A percentile compares a stretch with the other conserved stretches of the same genome.
phyloP scores from a whole-genome alignment of 53 echinoderm and acorn worm genomes.

The Luidia sarsii region DNA sequence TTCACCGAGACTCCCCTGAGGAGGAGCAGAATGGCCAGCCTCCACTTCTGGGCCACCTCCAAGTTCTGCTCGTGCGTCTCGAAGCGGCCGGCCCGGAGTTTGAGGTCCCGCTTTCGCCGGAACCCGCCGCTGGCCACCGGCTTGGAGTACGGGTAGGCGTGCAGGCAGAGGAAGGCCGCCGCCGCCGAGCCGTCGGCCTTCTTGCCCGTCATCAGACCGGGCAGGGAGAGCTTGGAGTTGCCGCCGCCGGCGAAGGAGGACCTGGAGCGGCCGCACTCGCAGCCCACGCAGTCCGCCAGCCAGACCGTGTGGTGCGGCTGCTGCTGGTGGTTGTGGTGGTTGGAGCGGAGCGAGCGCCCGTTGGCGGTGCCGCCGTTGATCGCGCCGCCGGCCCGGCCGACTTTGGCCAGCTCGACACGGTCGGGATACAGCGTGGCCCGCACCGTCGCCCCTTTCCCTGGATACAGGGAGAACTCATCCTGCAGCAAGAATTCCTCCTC shows the following conservation, averaged over 20 bases:
- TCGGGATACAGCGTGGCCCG: slow-evolving; percentile 36
- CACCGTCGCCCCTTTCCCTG: slow-evolving; percentile 24
- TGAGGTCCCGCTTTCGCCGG: slow-evolving; percentile 39
- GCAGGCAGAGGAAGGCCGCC: slow-evolving; percentile 50
- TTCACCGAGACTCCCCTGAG: slow-evolving; percentile 26
- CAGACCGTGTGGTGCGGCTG: background rate
- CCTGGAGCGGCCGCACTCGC: slow-evolving; percentile 44
- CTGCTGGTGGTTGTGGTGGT: no score
- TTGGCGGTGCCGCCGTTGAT: background rate
- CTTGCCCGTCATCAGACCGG: slow-evolving; percentile 14
- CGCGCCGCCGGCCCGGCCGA: background rate
- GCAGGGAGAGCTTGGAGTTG: slow-evolving; percentile 22
- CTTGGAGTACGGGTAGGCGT: slow-evolving; percentile 45
- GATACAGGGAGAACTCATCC: slow-evolving; percentile 59
- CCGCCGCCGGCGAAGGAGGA: background rate
- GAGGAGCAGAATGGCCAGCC: slow-evolving; percentile 54
- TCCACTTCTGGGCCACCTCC: slow-evolving; percentile 59
- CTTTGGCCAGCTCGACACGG: slow-evolving; percentile 21
- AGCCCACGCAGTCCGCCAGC: slow-evolving; percentile 47
- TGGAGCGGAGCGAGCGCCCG: background rate
- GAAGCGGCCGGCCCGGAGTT: slow-evolving; percentile 40
- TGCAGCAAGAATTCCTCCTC: slow-evolving; percentile 29
- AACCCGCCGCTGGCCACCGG: slow-evolving; percentile 31
- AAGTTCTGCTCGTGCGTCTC: slow-evolving; percentile 61
- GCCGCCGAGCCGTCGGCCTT: background rate